phyloP scores from a whole-genome alignment of 2,113 vertebrate genomes.

The Romanogobio albipinnatus region DNA sequence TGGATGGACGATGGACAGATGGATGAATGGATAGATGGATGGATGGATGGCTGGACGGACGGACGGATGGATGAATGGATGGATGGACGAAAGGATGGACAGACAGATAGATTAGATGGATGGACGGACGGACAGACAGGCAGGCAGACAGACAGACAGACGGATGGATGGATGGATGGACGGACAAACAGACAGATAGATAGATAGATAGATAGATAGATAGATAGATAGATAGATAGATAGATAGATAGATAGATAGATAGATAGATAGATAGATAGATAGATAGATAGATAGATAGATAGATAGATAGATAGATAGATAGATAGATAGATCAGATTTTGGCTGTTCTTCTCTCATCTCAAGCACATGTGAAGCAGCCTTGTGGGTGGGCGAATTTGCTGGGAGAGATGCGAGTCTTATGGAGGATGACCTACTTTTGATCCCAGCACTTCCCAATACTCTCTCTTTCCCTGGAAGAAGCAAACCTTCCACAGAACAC shows the following conservation, averaged over 20 bases:
- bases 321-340: conserved; percentile 32
- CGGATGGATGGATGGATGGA: background rate
- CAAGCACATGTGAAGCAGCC: conserved; percentile 60
- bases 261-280: background rate
- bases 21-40: background rate
- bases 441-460: conserved; percentile 33
- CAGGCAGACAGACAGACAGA: no score
- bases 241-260: background rate
- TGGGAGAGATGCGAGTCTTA: conserved; percentile 62
- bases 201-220: background rate
- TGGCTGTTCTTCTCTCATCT: conserved; percentile 51
- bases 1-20: background rate
- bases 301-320: no score
- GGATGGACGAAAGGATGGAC: no score
- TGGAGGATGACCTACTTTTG: conserved; percentile 77
- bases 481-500: conserved; percentile 51
- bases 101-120: no score
- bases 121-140: no score
- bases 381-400: conserved; percentile 45
- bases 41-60: background rate
- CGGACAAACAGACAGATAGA: background rate
- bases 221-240: background rate
- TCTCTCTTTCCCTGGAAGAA: conserved; percentile 41
- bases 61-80: no score
- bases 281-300: no score